Evolutionary conservation across 2,888 invertebrate genomes (phyloP).

Genomic region (Molanna angustata): DNA sequence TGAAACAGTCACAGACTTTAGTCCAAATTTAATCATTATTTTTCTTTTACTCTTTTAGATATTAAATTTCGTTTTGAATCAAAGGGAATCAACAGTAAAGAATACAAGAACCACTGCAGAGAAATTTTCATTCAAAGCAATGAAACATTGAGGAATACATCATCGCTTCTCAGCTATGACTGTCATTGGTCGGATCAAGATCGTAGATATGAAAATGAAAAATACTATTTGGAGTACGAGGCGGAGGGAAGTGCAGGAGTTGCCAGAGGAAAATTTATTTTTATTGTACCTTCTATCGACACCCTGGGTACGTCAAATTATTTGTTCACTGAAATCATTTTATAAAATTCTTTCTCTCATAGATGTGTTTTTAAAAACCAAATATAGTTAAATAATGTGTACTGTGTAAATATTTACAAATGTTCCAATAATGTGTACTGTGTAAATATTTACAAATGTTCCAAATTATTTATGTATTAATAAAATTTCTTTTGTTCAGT

Average conservation of each 20-base stretch:
- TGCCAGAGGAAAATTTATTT: conserved; percentile 22
- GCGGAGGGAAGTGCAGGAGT: conserved; percentile 6
- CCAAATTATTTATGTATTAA: no score
- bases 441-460: no score
- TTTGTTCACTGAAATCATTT: no score
- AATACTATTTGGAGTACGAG: conserved; percentile 25
- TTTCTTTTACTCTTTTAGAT: conserved; percentile 12
- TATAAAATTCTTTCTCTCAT: neutral
- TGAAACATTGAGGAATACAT: conserved; percentile 2
- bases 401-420: no score
- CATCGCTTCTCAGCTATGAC: conserved; percentile 19
- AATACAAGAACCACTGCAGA: conserved; percentile 28
- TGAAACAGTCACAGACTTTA: no score
- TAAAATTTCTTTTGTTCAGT: no score
- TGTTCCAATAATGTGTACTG: no score
- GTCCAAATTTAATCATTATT: neutral
- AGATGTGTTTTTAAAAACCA: no score
- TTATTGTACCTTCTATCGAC: conserved; percentile 24
- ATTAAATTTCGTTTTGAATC: conserved; percentile 25
- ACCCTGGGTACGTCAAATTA: conserved; percentile 12
- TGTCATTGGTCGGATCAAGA: conserved; percentile 29
- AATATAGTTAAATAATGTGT: no score
- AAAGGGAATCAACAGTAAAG: conserved; percentile 1
- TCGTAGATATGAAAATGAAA: conserved; percentile 24
- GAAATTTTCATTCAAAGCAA: conserved; percentile 14